phyloP scores from a whole-genome alignment of 2,113 vertebrate genomes.

The Prolemur simus region DNA sequence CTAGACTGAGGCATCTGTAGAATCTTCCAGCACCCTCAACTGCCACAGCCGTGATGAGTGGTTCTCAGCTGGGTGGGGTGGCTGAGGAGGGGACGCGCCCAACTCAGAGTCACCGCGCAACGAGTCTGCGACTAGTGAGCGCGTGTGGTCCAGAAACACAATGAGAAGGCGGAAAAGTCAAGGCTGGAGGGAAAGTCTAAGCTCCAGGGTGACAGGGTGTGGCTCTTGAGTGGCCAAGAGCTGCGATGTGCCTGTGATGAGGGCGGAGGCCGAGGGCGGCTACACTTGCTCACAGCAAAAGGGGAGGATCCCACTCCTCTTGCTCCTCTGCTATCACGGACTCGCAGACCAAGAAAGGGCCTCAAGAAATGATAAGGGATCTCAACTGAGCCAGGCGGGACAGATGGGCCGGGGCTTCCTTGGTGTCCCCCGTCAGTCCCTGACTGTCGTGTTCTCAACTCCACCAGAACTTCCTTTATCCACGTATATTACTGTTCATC shows the following conservation, averaged over 20 bases:
- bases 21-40: background rate
- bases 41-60: background rate
- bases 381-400: background rate
- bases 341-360: background rate
- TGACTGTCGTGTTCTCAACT: background rate
- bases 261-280: background rate
- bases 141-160: background rate
- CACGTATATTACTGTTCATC: background rate
- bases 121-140: background rate
- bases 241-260: rapidly evolving
- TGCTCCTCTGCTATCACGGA: background rate
- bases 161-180: background rate
- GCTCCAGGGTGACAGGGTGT: background rate
- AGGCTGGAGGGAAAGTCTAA: background rate
- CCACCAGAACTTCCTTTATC: background rate
- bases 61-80: background rate
- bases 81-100: background rate
- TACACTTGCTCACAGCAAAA: background rate
- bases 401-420: background rate
- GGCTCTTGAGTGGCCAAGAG: background rate
- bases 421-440: background rate
- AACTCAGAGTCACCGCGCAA: background rate
- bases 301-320: background rate
- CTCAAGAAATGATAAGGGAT: background rate
- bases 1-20: background rate